Base-by-base conservation (phyloP, 2,797 vertebrate species). In the Pantherophis vulpinus region DNA sequence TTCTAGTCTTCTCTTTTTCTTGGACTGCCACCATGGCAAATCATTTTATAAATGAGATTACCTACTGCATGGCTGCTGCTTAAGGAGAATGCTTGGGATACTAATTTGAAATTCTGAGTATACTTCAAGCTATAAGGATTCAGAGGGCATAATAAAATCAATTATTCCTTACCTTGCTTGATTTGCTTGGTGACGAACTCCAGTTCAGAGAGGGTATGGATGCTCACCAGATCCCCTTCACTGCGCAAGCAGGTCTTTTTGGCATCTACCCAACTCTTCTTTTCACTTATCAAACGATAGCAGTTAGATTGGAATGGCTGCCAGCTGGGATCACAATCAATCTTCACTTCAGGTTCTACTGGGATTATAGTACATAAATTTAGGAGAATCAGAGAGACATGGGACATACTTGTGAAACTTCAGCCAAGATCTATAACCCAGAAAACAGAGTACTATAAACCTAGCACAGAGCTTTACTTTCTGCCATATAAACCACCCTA, bases 301-400 rank as follows among this genome's bases (percentile, higher is more conserved):
- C 99, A 99, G 96, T 98, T 98, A 61, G 98, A 98, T 97, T 98
- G 99, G 97, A 99, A 99, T 86, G 98, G 97, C 97, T 98, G 98
- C 99, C 99, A 99, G 97, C 98, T 98, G 58, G 98, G 98, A 91
- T 99, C 98, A 0, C 99, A 99, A 94, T 99, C 98, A 89, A 99
- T 98, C 94, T 98, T 98, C 94, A 97, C 96, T 27, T 98, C 97
- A 54, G 95, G 97, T 98, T 99, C 99, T 99, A 97, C 66, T n/a
- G 95, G 93, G 93, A 95, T 91, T 74, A 60, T 8, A 63, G 12
- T 6, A 47, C 27, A 70, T 54, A 90, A 59, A 29, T 18, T 58
- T 58, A 42, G 29, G 42, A 51, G 42, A 56, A 66, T 20, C 32
- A 63, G 32, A 61, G 20, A 83, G 16, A 14, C 14, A 9, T 27